Percentiles rank a stretch among this genome's conserved stretches.
Conservation (phyloP, 2,797 vertebrate genomes). For the Lates japonicus region DNA sequence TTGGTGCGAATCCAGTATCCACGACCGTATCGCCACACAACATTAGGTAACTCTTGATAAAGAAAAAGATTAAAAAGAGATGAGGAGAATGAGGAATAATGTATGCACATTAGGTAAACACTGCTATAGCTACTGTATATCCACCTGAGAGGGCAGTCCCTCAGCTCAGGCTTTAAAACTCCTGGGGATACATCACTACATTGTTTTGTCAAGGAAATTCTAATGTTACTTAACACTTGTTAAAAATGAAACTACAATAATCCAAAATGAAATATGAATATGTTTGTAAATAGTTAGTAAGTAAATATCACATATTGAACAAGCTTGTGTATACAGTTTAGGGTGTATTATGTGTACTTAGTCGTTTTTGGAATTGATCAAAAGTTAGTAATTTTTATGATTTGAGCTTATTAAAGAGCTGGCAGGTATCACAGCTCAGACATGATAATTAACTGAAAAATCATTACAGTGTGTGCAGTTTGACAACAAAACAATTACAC, state of each 20-base stretch:
- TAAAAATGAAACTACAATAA: slow-evolving; percentile 21
- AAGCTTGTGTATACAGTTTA: neutral
- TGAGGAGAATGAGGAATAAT: slow-evolving; percentile 1
- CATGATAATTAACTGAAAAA: slow-evolving; percentile 44
- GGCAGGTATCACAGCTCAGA: slow-evolving; percentile 42
- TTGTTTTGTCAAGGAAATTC: slow-evolving; percentile 10
- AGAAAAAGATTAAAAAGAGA: slow-evolving; percentile 33
- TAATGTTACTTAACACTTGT: slow-evolving; percentile 22
- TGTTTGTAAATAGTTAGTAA: slow-evolving; percentile 18
- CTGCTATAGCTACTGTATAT: neutral
- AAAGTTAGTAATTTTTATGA: slow-evolving; percentile 24
- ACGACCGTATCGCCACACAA: slow-evolving; percentile 98
- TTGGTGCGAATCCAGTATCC: slow-evolving; percentile 98
- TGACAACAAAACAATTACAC: slow-evolving; percentile 48
- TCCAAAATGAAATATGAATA: slow-evolving; percentile 31
- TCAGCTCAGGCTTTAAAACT: slow-evolving; percentile 30
- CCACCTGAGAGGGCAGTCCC: neutral
- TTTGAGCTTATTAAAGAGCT: slow-evolving; percentile 47
- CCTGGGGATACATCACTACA: neutral
- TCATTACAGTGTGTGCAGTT: slow-evolving; percentile 39
- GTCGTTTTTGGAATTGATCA: slow-evolving; percentile 26
- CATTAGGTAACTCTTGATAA: slow-evolving; percentile 95
- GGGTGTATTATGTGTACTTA: slow-evolving; percentile 5
- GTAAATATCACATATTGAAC: slow-evolving; percentile 6
- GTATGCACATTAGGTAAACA: too few relatives aligned